Base-by-base conservation (phyloP, 2,888 invertebrate genomes). In the Campaea margaritaria region DNA sequence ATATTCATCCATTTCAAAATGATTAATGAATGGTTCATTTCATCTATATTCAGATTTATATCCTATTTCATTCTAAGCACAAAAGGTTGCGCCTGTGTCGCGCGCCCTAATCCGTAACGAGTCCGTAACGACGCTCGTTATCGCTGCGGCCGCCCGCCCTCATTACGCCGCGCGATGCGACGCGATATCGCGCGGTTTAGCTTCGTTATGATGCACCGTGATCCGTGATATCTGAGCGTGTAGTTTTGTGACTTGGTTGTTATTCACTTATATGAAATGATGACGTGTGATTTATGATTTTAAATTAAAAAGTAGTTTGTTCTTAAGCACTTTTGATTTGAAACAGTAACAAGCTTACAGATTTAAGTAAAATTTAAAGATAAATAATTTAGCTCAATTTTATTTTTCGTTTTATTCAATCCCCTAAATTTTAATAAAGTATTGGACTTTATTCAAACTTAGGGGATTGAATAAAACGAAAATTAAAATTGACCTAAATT, bases 141-240 rank as follows among this genome's bases (percentile, higher is more conserved):
- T 79, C 79, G 74, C 72, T 70, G 76, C 73, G 67, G 63, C 66
- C 64, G 70, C 67, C 66, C 57, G 65, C 72, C 78, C 82, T 85
- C 86, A 86, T 86, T 86, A 86, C 76, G 72, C 70, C 68, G 73
- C 62, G 70, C 75, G 68, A 70, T 75, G 69, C 73, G 70, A 70
- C 68, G 69, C 74, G 70, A 69, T 72, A 70, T 71, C 70, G 68
- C 62, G 31, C 67, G 61, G 45, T 67, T 67, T 61, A 39, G 41
- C 59, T 51, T 64, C 62, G 66, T 67, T 67, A 64, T 55, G 49
- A 58, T 55, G 42, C 55, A 52, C 46, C 16, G 54, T 51, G 55
- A 51, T 15, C 14, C 54, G 55, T 43, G 42, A 41, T 57, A 54
- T 46, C 48, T 39, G 43, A 47, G 46, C 51, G 34, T 46, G 38